A percentile compares a stretch with the other conserved stretches of the same genome.
Evolutionary conservation across 1,140 invertebrate genomes (phyloP).

Genomic region (Psilanteris sp.): DNA sequence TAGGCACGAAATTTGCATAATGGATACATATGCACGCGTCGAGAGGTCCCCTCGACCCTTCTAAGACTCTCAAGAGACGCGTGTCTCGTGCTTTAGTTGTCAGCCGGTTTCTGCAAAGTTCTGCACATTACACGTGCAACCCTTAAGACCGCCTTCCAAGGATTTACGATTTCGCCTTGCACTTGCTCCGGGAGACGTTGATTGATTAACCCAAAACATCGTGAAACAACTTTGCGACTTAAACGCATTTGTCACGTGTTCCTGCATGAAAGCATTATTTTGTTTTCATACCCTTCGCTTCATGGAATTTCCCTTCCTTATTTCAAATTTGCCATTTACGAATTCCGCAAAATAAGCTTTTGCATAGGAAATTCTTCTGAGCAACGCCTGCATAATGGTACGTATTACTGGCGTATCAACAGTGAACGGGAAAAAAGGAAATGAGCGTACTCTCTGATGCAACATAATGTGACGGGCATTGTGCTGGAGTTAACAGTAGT

Average conservation of each 20-base stretch:
- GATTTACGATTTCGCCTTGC: conserved; percentile 44
- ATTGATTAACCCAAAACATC: conserved; percentile 55
- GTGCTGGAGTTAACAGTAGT: conserved; percentile 71
- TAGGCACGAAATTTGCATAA: conserved; percentile 78
- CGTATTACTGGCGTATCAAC: conserved; percentile 32
- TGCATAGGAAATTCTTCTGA: conserved; percentile 12
- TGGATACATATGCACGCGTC: conserved; percentile 77
- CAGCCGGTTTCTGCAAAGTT: conserved; percentile 77
- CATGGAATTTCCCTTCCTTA: conserved; percentile 6
- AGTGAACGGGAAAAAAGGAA: conserved; percentile 26
- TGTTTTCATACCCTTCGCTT: no score
- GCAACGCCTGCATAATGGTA: conserved; percentile 9
- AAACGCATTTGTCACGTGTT: conserved; percentile 52
- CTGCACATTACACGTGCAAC: conserved; percentile 70
- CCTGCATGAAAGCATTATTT: no score
- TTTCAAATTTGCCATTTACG: conserved; percentile 10
- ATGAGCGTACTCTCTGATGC: conserved; percentile 67
- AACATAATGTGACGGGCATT: conserved; percentile 74
- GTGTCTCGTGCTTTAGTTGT: conserved; percentile 73
- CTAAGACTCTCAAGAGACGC: conserved; percentile 52
- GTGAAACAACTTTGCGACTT: conserved; percentile 38
- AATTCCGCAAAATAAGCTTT: conserved; percentile 14
- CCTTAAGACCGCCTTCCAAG: conserved; percentile 44
- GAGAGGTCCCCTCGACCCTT: conserved; percentile 66
- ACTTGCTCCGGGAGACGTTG: conserved; percentile 19